phyloP scores from a whole-genome alignment of 1,140 invertebrate species.

The Drosophila ohnishii region DNA sequence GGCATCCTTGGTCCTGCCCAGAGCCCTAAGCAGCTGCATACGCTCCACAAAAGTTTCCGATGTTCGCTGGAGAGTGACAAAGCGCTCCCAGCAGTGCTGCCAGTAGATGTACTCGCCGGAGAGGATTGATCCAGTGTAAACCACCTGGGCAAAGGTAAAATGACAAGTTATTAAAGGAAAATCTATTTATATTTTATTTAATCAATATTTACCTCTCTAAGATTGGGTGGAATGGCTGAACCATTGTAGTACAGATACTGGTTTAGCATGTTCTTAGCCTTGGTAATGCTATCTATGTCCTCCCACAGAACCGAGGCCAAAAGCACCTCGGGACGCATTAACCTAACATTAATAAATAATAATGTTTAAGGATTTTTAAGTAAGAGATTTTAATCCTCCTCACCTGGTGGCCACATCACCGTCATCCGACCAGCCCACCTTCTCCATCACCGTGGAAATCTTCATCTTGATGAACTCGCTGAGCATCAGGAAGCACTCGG shows the following conservation, averaged over 20 bases:
- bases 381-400: conserved; percentile 7
- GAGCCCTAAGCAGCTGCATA: conserved; percentile 86
- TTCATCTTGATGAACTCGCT: conserved; percentile 86
- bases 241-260: conserved; percentile 77
- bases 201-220: conserved; percentile 65
- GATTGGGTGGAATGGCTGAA: conserved; percentile 74
- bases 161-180: neutral
- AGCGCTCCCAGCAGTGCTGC: conserved; percentile 89
- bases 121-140: conserved; percentile 80
- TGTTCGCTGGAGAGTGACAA: conserved; percentile 84
- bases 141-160: conserved; percentile 49
- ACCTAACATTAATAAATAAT: conserved; percentile 13
- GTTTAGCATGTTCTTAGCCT: conserved; percentile 80
- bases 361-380: neutral
- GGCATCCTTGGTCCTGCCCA: conserved; percentile 88
- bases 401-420: conserved; percentile 88
- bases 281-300: conserved; percentile 78
- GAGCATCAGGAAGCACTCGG: conserved; percentile 87
- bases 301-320: conserved; percentile 81
- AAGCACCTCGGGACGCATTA: conserved; percentile 78
- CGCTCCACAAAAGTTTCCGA: conserved; percentile 87
- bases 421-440: conserved; percentile 87
- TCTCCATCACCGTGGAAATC: conserved; percentile 86
- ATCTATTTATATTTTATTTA: rapidly evolving
- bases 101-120: conserved; percentile 89